These are phyloP conservation scores for Spodoptera picta DNA, from an alignment of 2,888 invertebrate species.

Conservation along the genomic window DNA sequence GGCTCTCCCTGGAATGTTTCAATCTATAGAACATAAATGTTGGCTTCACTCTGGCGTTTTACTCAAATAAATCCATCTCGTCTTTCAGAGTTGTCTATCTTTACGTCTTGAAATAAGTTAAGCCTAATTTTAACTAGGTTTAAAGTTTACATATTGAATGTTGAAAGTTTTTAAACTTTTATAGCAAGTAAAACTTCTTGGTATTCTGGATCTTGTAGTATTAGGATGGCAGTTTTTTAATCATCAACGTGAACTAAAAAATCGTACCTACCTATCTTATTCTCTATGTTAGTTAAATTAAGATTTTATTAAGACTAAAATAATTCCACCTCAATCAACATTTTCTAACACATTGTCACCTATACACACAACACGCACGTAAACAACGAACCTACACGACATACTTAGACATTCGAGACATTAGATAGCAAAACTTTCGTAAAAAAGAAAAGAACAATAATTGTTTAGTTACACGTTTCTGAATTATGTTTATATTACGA, in stretches of 20 bases:
- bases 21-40: constrained; percentile 13
- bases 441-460: constrained; percentile 50
- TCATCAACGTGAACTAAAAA: no score
- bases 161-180: no score
- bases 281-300: no score
- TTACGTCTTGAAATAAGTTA: background rate
- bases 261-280: no score
- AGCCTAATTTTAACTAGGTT: no score
- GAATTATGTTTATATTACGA: constrained; percentile 50
- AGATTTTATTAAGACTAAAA: no score
- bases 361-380: no score
- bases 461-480: constrained; percentile 50
- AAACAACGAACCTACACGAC: background rate
- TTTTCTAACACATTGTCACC: background rate
- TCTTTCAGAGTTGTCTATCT: background rate
- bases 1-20: constrained; percentile 16
- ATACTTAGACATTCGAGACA: constrained; percentile 11
- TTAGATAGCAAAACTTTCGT: constrained; percentile 26
- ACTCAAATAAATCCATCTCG: constrained; percentile 12
- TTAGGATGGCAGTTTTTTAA: background rate
- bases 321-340: no score
- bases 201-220: no score
- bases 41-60: constrained; percentile 6
- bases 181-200: no score
- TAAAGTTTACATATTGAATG: no score